Percentiles rank a stretch among this genome's conserved stretches.
Evolutionary conservation across 35 echinoderm and acorn worm species (phyloP).

Genomic region (Acanthaster planci): DNA sequence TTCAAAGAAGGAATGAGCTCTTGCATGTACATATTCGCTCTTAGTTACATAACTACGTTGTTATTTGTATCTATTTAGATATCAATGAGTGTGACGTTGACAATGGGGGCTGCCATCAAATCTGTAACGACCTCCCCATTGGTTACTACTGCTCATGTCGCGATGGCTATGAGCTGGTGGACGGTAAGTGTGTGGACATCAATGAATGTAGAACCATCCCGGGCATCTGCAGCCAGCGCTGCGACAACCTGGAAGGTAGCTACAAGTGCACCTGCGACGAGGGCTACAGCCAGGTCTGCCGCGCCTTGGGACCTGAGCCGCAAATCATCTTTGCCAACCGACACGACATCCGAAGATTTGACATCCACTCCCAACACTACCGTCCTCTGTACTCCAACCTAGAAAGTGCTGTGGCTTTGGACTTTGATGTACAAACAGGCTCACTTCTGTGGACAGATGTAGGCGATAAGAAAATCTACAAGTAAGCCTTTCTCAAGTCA

Average conservation of each 20-base stretch:
- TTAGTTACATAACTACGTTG: too few species aligned
- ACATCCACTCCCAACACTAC: slow-evolving; percentile 36
- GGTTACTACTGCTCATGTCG: slow-evolving; percentile 53
- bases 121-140: slow-evolving; percentile 48
- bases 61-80: slow-evolving; percentile 2
- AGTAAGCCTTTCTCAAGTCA: slow-evolving; percentile 30
- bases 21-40: too few species aligned
- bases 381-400: slow-evolving; percentile 8
- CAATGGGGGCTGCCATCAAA: slow-evolving; percentile 56
- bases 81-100: slow-evolving; percentile 52
- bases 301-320: slow-evolving; percentile 37
- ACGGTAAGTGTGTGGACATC: slow-evolving; percentile 61
- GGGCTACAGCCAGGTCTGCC: slow-evolving; percentile 52
- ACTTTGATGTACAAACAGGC: slow-evolving; percentile 42
- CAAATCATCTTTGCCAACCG: slow-evolving; percentile 63
- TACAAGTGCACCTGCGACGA: slow-evolving; percentile 61
- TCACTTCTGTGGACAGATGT: slow-evolving; percentile 74
- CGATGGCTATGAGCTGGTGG: slow-evolving; percentile 41
- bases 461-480: slow-evolving; percentile 30
- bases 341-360: slow-evolving; percentile 56
- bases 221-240: slow-evolving; percentile 63
- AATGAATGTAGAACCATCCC: slow-evolving; percentile 59
- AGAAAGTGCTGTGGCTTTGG: slow-evolving; percentile 61
- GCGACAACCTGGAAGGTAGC: slow-evolving; percentile 53
- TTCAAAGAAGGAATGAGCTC: too few species aligned